These are phyloP conservation scores for Archips crataeganus DNA, from an alignment of 2,888 invertebrate species.

Conservation along the genomic window DNA sequence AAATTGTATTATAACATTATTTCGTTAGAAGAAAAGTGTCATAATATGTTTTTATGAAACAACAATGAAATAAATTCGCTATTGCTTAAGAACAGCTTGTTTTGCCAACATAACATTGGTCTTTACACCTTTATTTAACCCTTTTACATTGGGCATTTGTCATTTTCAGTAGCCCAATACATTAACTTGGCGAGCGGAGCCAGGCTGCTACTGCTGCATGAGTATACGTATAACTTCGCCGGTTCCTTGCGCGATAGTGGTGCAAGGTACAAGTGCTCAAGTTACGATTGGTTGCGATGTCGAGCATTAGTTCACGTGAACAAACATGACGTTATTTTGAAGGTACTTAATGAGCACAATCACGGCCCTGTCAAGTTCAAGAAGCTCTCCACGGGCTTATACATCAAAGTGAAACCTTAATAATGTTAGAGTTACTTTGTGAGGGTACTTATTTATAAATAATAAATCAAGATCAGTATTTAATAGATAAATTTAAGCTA, in stretches of 20 bases:
- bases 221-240: slow-evolving; percentile 50
- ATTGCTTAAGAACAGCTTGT: too few relatives aligned
- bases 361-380: slow-evolving; percentile 47
- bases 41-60: too few relatives aligned
- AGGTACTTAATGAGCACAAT: slow-evolving; percentile 45
- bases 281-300: slow-evolving; percentile 48
- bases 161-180: slow-evolving; percentile 43
- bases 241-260: slow-evolving; percentile 44
- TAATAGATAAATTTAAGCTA: not conserved
- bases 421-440: too few relatives aligned
- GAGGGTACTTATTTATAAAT: not conserved
- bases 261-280: slow-evolving; percentile 52
- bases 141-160: not conserved
- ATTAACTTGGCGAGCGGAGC: slow-evolving; percentile 46
- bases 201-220: slow-evolving; percentile 49
- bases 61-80: too few relatives aligned
- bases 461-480: not conserved
- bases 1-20: too few relatives aligned
- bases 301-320: slow-evolving; percentile 51
- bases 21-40: too few relatives aligned
- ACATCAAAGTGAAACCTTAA: slow-evolving; percentile 7
- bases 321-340: slow-evolving; percentile 46
- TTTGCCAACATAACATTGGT: too few relatives aligned
- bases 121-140: not conserved
- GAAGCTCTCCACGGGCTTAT: slow-evolving; percentile 14